Conservation (phyloP, 1,140 invertebrate genomes). For the Musca domestica region DNA sequence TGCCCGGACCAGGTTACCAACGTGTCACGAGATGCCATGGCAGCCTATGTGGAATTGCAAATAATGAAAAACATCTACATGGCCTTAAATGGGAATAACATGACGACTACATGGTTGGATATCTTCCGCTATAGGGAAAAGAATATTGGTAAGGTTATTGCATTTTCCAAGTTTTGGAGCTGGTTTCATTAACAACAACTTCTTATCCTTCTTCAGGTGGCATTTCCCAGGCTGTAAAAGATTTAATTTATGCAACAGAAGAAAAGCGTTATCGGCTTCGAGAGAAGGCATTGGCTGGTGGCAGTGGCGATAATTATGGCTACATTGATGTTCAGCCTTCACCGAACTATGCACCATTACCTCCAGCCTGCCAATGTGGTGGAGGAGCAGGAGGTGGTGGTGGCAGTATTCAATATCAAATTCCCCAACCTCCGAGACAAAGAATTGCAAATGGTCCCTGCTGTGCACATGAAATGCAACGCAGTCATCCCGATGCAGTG, state of each 20-base stretch:
- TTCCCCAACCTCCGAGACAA: constrained; percentile 13
- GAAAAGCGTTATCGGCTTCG: constrained; percentile 35
- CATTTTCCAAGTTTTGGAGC: no score
- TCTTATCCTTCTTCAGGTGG: constrained; percentile 27
- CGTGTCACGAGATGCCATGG: constrained; percentile 77
- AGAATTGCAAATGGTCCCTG: constrained; percentile 29
- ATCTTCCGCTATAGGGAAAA: constrained; percentile 66
- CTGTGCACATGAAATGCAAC: constrained; percentile 29
- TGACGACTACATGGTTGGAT: constrained; percentile 63
- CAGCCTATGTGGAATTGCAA: constrained; percentile 87
- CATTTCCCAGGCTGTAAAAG: constrained; percentile 42
- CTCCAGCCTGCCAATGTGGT: constrained; percentile 23
- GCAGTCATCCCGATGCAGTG: constrained; percentile 2
- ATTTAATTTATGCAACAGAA: constrained; percentile 35
- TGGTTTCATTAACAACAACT: background rate
- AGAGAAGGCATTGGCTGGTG: background rate
- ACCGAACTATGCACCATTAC: background rate
- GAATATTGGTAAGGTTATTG: constrained; percentile 59
- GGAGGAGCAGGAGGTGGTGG: no score
- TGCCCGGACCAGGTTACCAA: constrained; percentile 77
- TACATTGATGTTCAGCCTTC: constrained; percentile 13
- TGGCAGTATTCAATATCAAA: constrained; percentile 12
- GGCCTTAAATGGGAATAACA: constrained; percentile 34
- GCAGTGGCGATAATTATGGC: background rate
- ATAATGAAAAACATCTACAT: constrained; percentile 63